Evolutionary conservation across 2,888 invertebrate genomes (phyloP), one percentile per base, ranked within the genome.

Genomic region (Caenorhabditis drosophilae): DNA sequence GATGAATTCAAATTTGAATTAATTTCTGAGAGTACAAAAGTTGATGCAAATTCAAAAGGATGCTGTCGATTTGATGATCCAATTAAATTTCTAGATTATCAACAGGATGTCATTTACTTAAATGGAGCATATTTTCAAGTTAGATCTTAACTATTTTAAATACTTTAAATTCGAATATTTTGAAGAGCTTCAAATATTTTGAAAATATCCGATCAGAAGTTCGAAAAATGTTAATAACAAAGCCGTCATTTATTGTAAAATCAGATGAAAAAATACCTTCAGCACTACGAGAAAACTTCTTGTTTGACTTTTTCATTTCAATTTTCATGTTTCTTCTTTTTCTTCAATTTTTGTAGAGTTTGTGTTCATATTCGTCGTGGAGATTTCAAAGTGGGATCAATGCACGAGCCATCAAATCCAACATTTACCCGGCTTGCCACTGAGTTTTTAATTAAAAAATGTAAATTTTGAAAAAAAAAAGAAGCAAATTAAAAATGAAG

Each of bases 361-460:
- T 63, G 63, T 34, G 40, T 53, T 26, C 63, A 63, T 38, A 50
- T 53, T 9, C 36, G 63, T 2, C 42, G 63, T 18, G 63, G 63
- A 2, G 63, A 63, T 18, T 63, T 63, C 46, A 25, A 45, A 23
- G 45, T 44, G 1, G 63, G 58, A 23, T 45, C 40, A 1, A 12
- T 54, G 18, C 63, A 63, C 26, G 46, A 57, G 15, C 53, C 53
- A n/a, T 44, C 53, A 16, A 48, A 63, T 26, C 27, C 49, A 1
- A 48, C 27, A 6, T 63, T 63, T 20, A 41, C 63, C 1, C 20
- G 41, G 36, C 15, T 23, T 16, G 63, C 63, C 2, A 25, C 40
- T 7, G 40, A 53, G 18, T 63, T 53, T 25, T 31, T 63, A 6
- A 44, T 53, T 15, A 15, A 38, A 12, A 23, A 54, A 23, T 54